phyloP scores from a whole-genome alignment of 2,888 invertebrate genomes.

The Apodemia duryi region DNA sequence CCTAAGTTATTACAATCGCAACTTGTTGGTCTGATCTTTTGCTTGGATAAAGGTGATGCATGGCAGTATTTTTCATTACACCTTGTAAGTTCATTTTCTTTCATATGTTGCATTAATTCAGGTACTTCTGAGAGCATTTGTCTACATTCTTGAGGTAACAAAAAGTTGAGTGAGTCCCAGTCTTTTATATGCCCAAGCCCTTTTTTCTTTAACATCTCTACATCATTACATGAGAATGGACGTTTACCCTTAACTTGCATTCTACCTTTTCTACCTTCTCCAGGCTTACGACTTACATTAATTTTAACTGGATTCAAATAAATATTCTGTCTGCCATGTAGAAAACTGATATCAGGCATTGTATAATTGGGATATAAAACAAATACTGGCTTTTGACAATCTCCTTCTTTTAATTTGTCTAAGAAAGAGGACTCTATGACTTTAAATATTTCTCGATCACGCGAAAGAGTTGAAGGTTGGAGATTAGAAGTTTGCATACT shows the following conservation, averaged over 20 bases:
- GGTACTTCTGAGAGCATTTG: conserved; percentile 89
- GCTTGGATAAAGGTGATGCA: conserved; percentile 65
- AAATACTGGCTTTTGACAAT: conserved; percentile 88
- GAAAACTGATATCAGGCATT: conserved; percentile 92
- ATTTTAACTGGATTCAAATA: conserved; percentile 86
- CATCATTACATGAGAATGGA: conserved; percentile 90
- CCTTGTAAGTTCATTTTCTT: conserved; percentile 67
- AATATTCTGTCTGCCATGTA: conserved; percentile 82
- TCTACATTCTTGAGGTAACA: conserved; percentile 91
- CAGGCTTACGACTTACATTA: conserved; percentile 59
- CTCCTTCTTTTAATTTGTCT: conserved; percentile 82
- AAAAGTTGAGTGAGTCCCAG: conserved; percentile 94
- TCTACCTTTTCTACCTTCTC: conserved; percentile 59
- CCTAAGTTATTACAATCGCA: conserved; percentile 78
- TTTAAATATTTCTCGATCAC: conserved; percentile 76
- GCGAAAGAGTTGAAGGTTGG: conserved; percentile 51
- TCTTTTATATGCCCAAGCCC: conserved; percentile 92
- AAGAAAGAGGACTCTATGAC: conserved; percentile 85
- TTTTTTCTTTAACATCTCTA: conserved; percentile 88
- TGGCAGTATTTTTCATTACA: conserved; percentile 66
- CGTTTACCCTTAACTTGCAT: conserved; percentile 70
- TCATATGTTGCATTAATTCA: conserved; percentile 84
- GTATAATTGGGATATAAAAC: conserved; percentile 95
- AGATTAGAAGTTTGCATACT: conserved; percentile 86
- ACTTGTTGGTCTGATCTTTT: conserved; percentile 79